Base-by-base conservation (phyloP, 1,140 invertebrate species). In the Camponotus vicinus region DNA sequence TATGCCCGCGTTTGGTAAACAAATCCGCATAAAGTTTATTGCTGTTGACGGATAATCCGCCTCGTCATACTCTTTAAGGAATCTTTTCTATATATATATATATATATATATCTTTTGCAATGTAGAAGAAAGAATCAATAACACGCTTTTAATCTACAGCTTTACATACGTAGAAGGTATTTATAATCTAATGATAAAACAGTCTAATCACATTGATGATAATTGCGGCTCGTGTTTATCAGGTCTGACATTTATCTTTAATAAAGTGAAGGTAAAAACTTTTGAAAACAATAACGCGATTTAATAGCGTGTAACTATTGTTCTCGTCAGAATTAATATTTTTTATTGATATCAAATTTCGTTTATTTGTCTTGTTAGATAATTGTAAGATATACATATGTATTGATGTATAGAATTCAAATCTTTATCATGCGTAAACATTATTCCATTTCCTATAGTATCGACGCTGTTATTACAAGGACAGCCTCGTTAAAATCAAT, bases 401-500 rank as follows among this genome's bases (percentile, higher is more conserved):
- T 27, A 3, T 67, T 18, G 18, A 8, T n/a, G 59, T 4, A 13
- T 32, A 9, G 5, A n/a, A 2, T 34, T 80, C 66, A 4, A 71
- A 71, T 80, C 8, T 70, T 80, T 80, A 71, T 71, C 49, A 52
- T 9, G 37, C 21, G 21, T 40, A 71, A 57, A 71, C 37, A 42
- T 18, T 15, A 45, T 70, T 71, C 42, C 13, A 42, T 42, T 57
- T 80, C 7, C 15, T 80, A 70, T 6, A 45, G 34, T 1, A 9
- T 7, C 64, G 27, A 64, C 61, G 2, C 5, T 75, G 69, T 57
- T 57, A 57, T 15, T 4, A 27, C 32, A 55, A 69, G 13, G 13
- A 78, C 9, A 79, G 9, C 34, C 7, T 79, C 18, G 7, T 79
- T 49, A 21, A 79, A 52, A 67, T 52, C 34, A 79, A 79, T 69